phyloP scores from a whole-genome alignment of 2,888 invertebrate genomes.

The Vannuccia rotundouncinata region DNA sequence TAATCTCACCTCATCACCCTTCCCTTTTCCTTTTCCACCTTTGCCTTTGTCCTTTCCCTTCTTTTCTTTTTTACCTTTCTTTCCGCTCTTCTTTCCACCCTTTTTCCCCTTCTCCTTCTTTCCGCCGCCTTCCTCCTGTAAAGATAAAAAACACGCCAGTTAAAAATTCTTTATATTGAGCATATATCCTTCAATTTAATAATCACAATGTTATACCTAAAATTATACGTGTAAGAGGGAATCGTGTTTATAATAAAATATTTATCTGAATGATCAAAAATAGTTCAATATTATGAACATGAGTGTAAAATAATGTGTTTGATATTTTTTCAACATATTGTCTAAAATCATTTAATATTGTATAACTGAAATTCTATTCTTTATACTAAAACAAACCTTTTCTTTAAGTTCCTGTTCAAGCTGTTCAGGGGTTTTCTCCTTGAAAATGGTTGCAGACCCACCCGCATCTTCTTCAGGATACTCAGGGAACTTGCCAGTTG shows the following conservation, averaged over 20 bases:
- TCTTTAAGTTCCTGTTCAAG: constrained; percentile 53
- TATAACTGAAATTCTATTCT: neutral
- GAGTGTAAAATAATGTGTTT: neutral
- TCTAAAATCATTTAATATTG: too few relatives aligned
- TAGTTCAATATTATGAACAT: neutral
- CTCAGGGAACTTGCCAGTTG: constrained; percentile 67
- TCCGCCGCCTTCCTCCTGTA: constrained; percentile 47
- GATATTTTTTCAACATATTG: too few relatives aligned
- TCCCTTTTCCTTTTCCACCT: constrained; percentile 47
- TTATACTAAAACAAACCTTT: constrained; percentile 46
- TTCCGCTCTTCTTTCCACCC: constrained; percentile 40
- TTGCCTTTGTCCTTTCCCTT: constrained; percentile 68
- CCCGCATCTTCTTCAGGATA: constrained; percentile 84
- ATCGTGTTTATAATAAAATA: too few relatives aligned
- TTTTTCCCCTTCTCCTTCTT: constrained; percentile 41
- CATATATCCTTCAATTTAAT: too few relatives aligned
- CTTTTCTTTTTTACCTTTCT: constrained; percentile 45
- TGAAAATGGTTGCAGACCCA: constrained; percentile 74
- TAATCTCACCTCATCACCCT: constrained; percentile 41
- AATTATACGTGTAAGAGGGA: too few relatives aligned
- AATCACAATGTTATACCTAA: too few relatives aligned
- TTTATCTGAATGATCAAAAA: too few relatives aligned
- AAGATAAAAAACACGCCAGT: constrained; percentile 2
- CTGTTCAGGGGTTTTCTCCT: constrained; percentile 55
- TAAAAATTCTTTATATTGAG: too few relatives aligned